Percentiles rank a stretch among this genome's conserved stretches.
Evolutionary conservation across 2,888 invertebrate genomes (phyloP).

Genomic region (Trisateles emortualis): DNA sequence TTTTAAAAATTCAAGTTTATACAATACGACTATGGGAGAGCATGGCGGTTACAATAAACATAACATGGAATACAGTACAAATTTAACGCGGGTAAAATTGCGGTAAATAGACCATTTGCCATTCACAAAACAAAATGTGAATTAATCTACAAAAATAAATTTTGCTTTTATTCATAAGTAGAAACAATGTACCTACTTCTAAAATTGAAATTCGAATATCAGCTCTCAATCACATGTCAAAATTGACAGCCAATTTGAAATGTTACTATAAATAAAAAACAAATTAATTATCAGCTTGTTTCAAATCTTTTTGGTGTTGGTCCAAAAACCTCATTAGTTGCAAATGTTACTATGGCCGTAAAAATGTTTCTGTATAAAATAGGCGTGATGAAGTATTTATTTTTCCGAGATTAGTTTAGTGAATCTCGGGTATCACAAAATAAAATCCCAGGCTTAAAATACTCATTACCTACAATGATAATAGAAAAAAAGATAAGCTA

Average conservation of each 20-base stretch:
- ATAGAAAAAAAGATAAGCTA: too few relatives aligned
- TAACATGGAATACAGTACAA: too few relatives aligned
- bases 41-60: too few relatives aligned
- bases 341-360: constrained; percentile 8
- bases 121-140: background rate
- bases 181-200: background rate
- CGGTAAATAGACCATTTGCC: too few relatives aligned
- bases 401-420: background rate
- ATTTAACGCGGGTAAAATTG: too few relatives aligned
- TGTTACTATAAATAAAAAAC: constrained; percentile 30
- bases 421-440: too few relatives aligned
- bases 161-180: background rate
- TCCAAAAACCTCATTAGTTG: constrained; percentile 40
- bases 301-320: constrained; percentile 38
- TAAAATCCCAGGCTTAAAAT: too few relatives aligned
- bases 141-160: background rate
- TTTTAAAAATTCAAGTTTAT: too few relatives aligned
- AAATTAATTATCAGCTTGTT: constrained; percentile 22
- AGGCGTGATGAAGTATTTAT: background rate
- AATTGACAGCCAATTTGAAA: constrained; percentile 24
- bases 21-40: too few relatives aligned
- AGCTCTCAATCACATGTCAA: constrained; percentile 10
- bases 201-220: background rate
- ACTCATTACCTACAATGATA: too few relatives aligned
- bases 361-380: constrained; percentile 11